Evolutionary conservation across 2,888 invertebrate species (phyloP).

Genomic region (Acleris literana): DNA sequence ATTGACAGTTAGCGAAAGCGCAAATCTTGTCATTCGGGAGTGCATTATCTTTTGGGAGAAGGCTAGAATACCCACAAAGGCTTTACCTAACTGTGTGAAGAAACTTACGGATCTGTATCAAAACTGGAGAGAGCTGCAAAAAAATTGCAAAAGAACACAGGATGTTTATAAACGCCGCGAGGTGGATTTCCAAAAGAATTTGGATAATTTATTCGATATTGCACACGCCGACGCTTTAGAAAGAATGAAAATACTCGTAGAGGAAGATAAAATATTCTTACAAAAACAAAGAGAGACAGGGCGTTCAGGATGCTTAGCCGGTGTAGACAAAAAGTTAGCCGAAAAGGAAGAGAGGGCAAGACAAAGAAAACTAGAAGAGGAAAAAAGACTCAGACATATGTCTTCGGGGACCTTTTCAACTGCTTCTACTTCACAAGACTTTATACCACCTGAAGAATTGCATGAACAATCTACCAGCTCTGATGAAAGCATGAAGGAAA

Average conservation of each 20-base stretch:
- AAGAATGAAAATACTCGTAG: slow-evolving; percentile 45
- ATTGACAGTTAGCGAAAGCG: slow-evolving; percentile 41
- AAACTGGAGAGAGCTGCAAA: slow-evolving; percentile 50
- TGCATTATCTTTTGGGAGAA: slow-evolving; percentile 48
- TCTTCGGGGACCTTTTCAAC: neutral
- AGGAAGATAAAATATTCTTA: slow-evolving; percentile 45
- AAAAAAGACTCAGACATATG: neutral
- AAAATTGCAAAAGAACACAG: slow-evolving; percentile 43
- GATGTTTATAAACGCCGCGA: slow-evolving; percentile 35
- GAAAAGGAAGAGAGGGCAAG: slow-evolving; percentile 43
- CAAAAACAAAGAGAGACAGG: slow-evolving; percentile 45
- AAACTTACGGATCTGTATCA: slow-evolving; percentile 46
- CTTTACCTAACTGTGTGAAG: slow-evolving; percentile 41
- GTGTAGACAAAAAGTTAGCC: slow-evolving; percentile 45
- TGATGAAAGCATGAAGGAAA: too few species aligned
- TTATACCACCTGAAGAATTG: too few species aligned
- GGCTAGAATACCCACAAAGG: slow-evolving; percentile 42
- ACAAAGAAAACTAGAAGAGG: slow-evolving; percentile 21
- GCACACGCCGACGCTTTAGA: slow-evolving; percentile 40
- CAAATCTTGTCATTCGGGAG: slow-evolving; percentile 44
- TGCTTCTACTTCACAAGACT: too few species aligned
- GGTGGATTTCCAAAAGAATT: slow-evolving; percentile 38
- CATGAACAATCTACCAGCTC: too few species aligned
- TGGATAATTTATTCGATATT: slow-evolving; percentile 42
- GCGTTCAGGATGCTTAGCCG: slow-evolving; percentile 43